Conservation (phyloP, 2,797 vertebrate genomes). For the Synanceia verrucosa region DNA sequence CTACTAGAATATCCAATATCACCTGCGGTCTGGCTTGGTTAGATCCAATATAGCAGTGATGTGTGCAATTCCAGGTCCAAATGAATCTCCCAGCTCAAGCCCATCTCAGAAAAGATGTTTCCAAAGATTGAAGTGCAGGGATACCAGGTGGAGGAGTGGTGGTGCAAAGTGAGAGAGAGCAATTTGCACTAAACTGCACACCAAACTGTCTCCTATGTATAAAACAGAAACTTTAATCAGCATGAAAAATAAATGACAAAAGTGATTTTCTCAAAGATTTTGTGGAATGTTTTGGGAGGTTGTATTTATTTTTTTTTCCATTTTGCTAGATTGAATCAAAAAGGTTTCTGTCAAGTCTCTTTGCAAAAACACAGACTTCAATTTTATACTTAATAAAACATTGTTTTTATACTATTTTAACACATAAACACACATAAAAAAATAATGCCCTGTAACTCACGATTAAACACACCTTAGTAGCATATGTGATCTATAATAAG, state of each 20-base stretch:
- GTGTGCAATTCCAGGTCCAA: constrained; percentile 82
- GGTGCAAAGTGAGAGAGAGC: constrained; percentile 68
- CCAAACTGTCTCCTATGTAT: constrained; percentile 66
- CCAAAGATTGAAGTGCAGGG: constrained; percentile 79
- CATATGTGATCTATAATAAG: neutral
- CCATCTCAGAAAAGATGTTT: constrained; percentile 80
- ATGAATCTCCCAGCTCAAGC: constrained; percentile 73
- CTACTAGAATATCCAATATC: constrained; percentile 84
- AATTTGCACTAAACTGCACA: constrained; percentile 78
- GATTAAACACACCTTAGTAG: neutral
- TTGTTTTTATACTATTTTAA: constrained; percentile 2
- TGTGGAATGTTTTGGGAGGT: neutral
- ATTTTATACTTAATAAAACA: too few species aligned
- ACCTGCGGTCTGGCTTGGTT: constrained; percentile 81
- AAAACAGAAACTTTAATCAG: constrained; percentile 53
- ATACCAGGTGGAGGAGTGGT: constrained; percentile 75
- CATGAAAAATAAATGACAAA: constrained; percentile 25
- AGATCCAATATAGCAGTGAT: constrained; percentile 80
- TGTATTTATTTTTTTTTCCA: neutral
- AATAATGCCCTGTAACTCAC: neutral
- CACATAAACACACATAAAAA: neutral
- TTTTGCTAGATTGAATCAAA: neutral
- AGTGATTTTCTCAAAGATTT: constrained; percentile 49
- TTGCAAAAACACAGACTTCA: neutral
- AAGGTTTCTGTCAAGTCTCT: constrained; percentile 7